Evolutionary conservation across 2,797 vertebrate species (phyloP), one percentile per base, ranked within the genome.

Genomic region (Sorex maritimensis): DNA sequence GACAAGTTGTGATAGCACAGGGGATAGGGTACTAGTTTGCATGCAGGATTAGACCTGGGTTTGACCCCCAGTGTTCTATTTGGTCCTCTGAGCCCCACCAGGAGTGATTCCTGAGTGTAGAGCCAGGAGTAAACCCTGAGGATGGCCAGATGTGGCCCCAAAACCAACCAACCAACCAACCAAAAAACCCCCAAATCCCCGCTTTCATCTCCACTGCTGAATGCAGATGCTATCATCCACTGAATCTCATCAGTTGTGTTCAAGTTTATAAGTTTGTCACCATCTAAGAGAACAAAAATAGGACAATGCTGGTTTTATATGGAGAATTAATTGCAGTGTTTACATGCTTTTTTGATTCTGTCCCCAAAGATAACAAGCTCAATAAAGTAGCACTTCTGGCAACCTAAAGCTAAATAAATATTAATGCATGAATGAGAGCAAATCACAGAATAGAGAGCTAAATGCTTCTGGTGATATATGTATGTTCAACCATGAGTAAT

Each of bases 271-370:
- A 92, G 15, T 24, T 23, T 89, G 82, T 74, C 80, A 23, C 52
- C 46, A n/a, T 49, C 63, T 88, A 86, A 95, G 21, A 92, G 28
- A 81, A 84, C 21, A 92, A 71, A 92, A 90, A 83, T 1, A 91
- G 49, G 34, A 90, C 77, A 46, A 46, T 72, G 52, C 13, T 63
- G 28, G 86, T 55, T 78, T 24, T 17, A 85, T 3, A 24, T 69
- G 67, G 12, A 71, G 17, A 81, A 9, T 86, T 71, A 91, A 74
- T 0, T 81, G 4, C 8, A 90, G 0, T 74, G 17, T 89, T 73
- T 71, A 84, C 24, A 52, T 73, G 41, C 14, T 88, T 95, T 95
- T 75, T 83, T 82, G 86, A 77, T 71, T 28, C 23, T 80, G 41
- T 9, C 49, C 63, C 41, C 19, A 91, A 8, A 67, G 24, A 79